Evolutionary conservation across 2,888 invertebrate species (phyloP).

Genomic region (Drosophila anceps): DNA sequence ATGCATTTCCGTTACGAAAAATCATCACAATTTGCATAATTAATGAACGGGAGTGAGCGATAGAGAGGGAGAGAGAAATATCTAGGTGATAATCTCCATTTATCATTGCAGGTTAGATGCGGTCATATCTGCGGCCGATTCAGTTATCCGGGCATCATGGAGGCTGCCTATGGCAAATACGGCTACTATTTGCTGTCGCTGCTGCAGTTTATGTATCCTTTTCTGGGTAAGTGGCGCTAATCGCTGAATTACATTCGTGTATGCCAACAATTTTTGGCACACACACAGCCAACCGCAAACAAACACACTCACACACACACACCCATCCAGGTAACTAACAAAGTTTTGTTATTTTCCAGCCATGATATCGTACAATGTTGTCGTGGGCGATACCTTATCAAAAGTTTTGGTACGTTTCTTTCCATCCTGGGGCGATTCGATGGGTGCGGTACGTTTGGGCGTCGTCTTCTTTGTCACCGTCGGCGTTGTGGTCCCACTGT

Average conservation of each 20-base stretch:
- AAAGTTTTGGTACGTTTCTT: conserved; percentile 92
- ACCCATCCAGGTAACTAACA: conserved; percentile 28
- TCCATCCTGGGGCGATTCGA: conserved; percentile 85
- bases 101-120: conserved; percentile 85
- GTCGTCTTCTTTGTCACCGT: conserved; percentile 90
- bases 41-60: conserved; percentile 21
- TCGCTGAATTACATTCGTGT: conserved; percentile 35
- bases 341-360: conserved; percentile 86
- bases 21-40: conserved; percentile 53
- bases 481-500: conserved; percentile 91
- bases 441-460: conserved; percentile 85
- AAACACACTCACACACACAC: neutral
- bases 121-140: conserved; percentile 92
- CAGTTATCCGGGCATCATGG: conserved; percentile 91
- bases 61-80: neutral
- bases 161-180: conserved; percentile 91
- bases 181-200: conserved; percentile 91
- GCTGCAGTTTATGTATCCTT: conserved; percentile 93
- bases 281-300: neutral
- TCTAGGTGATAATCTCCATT: conserved; percentile 25
- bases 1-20: conserved; percentile 49
- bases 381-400: conserved; percentile 94
- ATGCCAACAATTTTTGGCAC: neutral
- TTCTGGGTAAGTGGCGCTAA: conserved; percentile 88
- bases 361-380: conserved; percentile 95